Evolutionary conservation across 2,797 vertebrate species (phyloP).

Genomic region (Coilia nasus): DNA sequence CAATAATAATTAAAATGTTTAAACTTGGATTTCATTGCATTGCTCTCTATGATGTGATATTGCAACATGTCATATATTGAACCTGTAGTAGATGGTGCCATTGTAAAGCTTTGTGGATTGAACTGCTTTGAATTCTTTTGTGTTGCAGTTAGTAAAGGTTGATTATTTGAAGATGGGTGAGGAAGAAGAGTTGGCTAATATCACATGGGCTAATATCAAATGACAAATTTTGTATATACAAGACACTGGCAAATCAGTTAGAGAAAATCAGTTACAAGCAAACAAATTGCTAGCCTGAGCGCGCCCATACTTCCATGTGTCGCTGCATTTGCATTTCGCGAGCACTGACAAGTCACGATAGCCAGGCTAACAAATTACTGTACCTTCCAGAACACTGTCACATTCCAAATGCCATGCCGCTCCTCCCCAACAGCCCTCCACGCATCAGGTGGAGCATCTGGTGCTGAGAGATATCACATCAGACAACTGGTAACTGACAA

Average conservation of each 20-base stretch:
- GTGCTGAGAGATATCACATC: slow-evolving; percentile 66
- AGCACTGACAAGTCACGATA: too few species aligned
- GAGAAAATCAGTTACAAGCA: background rate
- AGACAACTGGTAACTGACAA: background rate
- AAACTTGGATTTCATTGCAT: background rate
- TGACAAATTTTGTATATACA: too few species aligned
- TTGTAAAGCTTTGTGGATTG: background rate
- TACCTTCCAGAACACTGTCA: slow-evolving; percentile 86
- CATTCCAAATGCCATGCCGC: slow-evolving; percentile 49
- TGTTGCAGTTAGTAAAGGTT: background rate
- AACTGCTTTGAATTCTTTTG: too few species aligned
- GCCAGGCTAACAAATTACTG: background rate
- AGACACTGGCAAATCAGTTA: background rate
- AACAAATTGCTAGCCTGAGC: too few species aligned
- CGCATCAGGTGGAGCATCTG: slow-evolving; percentile 68
- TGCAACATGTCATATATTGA: background rate
- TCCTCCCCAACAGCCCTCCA: slow-evolving; percentile 72
- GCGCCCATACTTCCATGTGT: too few species aligned
- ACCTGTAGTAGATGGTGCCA: background rate
- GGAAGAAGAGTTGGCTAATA: background rate
- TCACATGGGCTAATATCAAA: too few species aligned
- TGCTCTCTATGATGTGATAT: background rate
- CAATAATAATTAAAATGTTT: background rate
- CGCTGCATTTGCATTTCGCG: too few species aligned
- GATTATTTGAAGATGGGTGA: background rate